Evolutionary conservation across 1,140 invertebrate genomes (phyloP).

Genomic region (Heliconius hermathena): DNA sequence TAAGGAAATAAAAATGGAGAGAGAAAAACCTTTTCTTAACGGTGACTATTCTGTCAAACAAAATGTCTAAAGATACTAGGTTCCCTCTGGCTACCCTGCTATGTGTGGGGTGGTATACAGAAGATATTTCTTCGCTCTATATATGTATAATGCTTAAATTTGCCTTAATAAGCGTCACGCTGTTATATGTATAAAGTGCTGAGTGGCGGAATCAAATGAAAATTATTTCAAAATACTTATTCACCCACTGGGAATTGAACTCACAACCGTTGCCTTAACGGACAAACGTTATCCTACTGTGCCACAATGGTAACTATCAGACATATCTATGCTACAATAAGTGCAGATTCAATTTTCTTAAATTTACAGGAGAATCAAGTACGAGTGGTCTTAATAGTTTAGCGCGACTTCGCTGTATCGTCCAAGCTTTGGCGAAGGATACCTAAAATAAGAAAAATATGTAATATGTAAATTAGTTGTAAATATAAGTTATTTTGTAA

Average conservation of each 20-base stretch:
- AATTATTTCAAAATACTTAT: background rate
- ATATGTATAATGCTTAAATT: too few species aligned
- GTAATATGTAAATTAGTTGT: background rate
- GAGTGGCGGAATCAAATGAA: too few species aligned
- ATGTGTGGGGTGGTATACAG: too few species aligned
- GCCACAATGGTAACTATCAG: background rate
- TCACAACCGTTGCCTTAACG: background rate
- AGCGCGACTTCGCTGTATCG: conserved; percentile 64
- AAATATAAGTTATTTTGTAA: conserved; percentile 18
- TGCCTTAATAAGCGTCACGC: too few species aligned
- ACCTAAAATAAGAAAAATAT: background rate
- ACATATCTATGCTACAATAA: background rate
- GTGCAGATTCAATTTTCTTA: background rate
- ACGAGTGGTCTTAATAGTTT: conserved; percentile 60
- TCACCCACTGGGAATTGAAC: background rate
- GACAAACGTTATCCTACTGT: background rate
- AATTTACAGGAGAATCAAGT: conserved; percentile 53
- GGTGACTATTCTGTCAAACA: conserved; percentile 48
- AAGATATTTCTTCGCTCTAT: background rate
- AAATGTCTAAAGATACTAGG: background rate
- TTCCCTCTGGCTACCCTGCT: background rate
- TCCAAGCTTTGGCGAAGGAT: conserved; percentile 59
- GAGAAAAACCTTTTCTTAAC: conserved; percentile 59
- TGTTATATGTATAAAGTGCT: too few species aligned
- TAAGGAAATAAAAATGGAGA: conserved; percentile 45